Conservation (phyloP, 2,888 invertebrate species). For the Nycteola revayana region DNA sequence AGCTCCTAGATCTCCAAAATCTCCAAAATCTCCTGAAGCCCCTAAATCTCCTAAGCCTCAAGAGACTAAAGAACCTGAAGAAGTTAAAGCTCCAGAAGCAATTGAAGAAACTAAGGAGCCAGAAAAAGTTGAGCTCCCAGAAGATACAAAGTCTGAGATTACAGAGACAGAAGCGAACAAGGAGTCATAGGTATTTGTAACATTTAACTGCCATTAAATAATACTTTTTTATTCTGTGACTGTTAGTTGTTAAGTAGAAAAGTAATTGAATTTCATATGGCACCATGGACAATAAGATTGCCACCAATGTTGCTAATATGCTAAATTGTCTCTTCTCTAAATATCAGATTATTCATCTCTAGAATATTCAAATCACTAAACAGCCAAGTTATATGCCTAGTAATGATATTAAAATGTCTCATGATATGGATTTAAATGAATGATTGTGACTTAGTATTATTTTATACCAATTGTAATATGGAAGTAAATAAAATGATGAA, state of each 20-base stretch:
- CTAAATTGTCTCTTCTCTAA: too few relatives aligned
- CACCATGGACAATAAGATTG: too few relatives aligned
- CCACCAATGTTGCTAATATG: too few relatives aligned
- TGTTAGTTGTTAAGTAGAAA: slow-evolving; percentile 36
- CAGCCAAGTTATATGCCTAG: too few relatives aligned
- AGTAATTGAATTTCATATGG: slow-evolving; percentile 17
- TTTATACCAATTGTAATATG: slow-evolving; percentile 29
- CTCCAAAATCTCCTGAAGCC: slow-evolving; percentile 4
- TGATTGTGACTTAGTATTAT: slow-evolving; percentile 35
- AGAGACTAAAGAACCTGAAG: slow-evolving; percentile 26
- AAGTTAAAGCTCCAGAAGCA: slow-evolving; percentile 27
- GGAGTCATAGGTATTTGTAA: slow-evolving; percentile 23
- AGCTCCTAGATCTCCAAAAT: slow-evolving; percentile 24
- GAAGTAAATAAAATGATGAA: slow-evolving; percentile 31
- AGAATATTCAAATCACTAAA: too few relatives aligned
- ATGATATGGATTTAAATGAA: slow-evolving; percentile 10
- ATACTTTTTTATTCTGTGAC: slow-evolving; percentile 28
- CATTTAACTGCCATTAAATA: slow-evolving; percentile 6
- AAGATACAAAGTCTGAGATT: slow-evolving; percentile 34
- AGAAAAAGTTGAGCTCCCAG: too few relatives aligned
- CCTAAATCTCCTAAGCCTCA: slow-evolving; percentile 11
- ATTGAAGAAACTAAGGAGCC: slow-evolving; percentile 24
- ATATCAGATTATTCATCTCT: too few relatives aligned
- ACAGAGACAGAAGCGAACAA: slow-evolving; percentile 24
- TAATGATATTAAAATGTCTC: not conserved